A percentile compares a stretch with the other conserved stretches of the same genome.
phyloP scores from a whole-genome alignment of 2,113 vertebrate genomes.

The Panthera leo region DNA sequence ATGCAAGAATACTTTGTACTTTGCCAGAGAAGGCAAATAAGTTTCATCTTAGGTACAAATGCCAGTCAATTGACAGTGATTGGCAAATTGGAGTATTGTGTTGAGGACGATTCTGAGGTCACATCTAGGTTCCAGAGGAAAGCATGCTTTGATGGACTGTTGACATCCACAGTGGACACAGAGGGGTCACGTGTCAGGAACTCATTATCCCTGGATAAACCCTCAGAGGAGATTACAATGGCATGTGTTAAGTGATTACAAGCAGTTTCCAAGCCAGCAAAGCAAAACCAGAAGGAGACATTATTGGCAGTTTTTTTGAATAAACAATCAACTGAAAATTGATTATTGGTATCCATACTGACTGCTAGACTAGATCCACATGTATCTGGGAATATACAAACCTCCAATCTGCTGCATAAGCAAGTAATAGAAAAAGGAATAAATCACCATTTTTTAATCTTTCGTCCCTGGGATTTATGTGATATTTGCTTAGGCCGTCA shows the following conservation, averaged over 20 bases:
- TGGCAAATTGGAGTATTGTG: background rate
- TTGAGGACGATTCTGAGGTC: background rate
- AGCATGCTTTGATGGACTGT: background rate
- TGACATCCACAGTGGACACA: background rate
- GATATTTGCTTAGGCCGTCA: constrained; percentile 1
- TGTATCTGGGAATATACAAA: background rate
- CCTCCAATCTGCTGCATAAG: background rate
- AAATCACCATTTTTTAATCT: background rate
- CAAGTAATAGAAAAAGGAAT: background rate
- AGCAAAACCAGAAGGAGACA: constrained; percentile 7
- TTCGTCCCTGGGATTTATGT: constrained; percentile 19
- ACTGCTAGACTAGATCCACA: background rate
- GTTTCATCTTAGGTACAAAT: background rate
- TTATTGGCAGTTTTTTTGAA: background rate
- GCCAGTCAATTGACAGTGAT: background rate
- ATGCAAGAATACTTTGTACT: constrained; percentile 10
- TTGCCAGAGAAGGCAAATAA: constrained; percentile 2
- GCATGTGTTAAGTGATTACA: background rate
- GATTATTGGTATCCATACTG: constrained; percentile 5
- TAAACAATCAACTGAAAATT: background rate
- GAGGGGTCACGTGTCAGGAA: background rate
- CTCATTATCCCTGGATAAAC: background rate
- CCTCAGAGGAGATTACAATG: background rate
- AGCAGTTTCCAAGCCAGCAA: background rate
- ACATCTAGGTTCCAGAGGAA: background rate